Evolutionary conservation across 2,113 vertebrate genomes (phyloP), one percentile per base, ranked within the genome.

Genomic region (Falco punctatus): DNA sequence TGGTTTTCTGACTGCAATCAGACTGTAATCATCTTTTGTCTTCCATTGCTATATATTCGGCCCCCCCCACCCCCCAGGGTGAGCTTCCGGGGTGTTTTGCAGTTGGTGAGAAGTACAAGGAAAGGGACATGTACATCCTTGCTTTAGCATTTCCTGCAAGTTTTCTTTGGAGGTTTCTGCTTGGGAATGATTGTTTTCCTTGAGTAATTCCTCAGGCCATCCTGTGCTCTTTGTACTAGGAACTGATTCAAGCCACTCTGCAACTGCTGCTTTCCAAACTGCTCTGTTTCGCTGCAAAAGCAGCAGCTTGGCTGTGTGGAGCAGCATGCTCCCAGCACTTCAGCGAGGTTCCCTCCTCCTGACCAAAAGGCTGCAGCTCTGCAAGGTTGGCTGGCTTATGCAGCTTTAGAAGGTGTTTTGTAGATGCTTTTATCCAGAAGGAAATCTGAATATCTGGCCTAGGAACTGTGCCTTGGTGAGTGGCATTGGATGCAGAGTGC

Each of bases 1-100:
- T 90, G 72, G 35, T 44, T 91, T 94, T 91, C 65, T 84, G 90
- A 30, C 44, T 95, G 77, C 87, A 82, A 1, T 86, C 82, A 94
- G 46, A 57, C 59, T 61, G 7, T 88, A 82, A 93, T 90, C 77
- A 42, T 92, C 55, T 79, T 80, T 86, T 85, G 42, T 81, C 46
- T 95, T 91, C 61, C 38, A 15, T 44, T 84, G 40, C 81, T 94
- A 3, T 72, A 3, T 81, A 46, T 86, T 92, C 64, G 9, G 9
- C 17, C 12, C 12, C 30, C 12, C 57, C 30, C 4, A 8, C 42
- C n/a, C 44, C 12, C 15, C 3, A 13, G 7, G 52, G 59, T 85
- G 67, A 82, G 64, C 55, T 92, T 95, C 52, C 77, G 44, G 74
- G 40, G 32, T 54, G 15, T 54, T 92, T 72, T 17, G n/a, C 61